Base-by-base conservation (phyloP, 1,140 invertebrate species). In the Telenomus remus region DNA sequence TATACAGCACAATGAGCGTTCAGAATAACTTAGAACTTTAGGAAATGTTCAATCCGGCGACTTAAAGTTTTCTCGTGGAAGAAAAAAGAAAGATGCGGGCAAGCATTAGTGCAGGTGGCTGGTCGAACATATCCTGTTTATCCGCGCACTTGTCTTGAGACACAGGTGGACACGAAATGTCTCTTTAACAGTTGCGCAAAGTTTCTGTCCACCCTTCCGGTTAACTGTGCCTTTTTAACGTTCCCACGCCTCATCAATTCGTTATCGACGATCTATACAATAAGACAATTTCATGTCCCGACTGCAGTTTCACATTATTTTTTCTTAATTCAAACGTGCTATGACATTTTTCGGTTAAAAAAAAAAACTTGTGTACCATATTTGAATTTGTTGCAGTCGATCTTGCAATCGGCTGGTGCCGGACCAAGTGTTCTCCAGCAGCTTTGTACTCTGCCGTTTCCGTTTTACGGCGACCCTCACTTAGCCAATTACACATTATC, bases 371-470 rank as follows among this genome's bases (percentile, higher is more conserved):
- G 5, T 5, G 34, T 35, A 5, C 10, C 34, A 35, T 35, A 35
- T 35, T 39, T 39, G 19, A 27, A 39, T 39, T 54, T 48, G 9
- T 90, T 90, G 13, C 89, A 95, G 93, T 90, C 91, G 83, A 89
- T 90, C 50, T 88, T 95, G 15, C 91, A 95, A 76, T 94, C 96
- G 82, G 95, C 92, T 75, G 96, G 92, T 48, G 94, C 92, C 84
- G 92, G 92, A 49, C 95, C 92, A 15, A 96, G 95, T 19, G 94
- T 97, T 50, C 90, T 98, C 1, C 95, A 97, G 83, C 95, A 96
- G 80, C 87, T 98, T n/a, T 97, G 95, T 82, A 93, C 92, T 1
- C 86, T 98, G 68, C 95, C 97, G 1, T 96, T 97, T 83, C 92
- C 93, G 46, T 98, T 96, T 89, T 96, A 97, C 85, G 94, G 94